Percentiles rank a stretch among this genome's conserved stretches.
Evolutionary conservation across 2,113 vertebrate genomes (phyloP).

Genomic region (Poeciliopsis occidentalis): DNA sequence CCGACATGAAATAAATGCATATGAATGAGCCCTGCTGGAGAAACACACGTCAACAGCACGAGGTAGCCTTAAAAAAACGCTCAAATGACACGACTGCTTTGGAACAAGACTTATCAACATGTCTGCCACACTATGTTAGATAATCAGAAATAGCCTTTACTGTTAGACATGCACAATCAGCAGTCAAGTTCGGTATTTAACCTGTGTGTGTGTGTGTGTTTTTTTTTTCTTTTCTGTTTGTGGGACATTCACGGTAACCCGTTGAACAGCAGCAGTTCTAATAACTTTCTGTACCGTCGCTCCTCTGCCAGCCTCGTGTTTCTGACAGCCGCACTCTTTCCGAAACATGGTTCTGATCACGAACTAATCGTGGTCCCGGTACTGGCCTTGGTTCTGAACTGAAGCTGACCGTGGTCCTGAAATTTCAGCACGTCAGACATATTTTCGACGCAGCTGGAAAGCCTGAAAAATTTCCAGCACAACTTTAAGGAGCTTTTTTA

Average conservation of each 20-base stretch:
- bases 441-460: neutral
- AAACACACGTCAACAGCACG: neutral
- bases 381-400: neutral
- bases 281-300: neutral
- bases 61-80: neutral
- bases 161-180: no score
- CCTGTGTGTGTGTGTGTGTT: no score
- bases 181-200: no score
- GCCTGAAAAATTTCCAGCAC: neutral
- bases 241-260: neutral
- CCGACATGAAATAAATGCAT: slow-evolving; percentile 10
- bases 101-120: neutral
- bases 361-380: neutral
- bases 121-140: neutral
- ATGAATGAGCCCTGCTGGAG: neutral
- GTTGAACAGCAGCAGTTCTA: neutral
- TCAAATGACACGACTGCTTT: neutral
- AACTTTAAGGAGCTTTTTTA: neutral
- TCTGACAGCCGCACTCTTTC: no score
- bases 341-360: no score
- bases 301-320: neutral
- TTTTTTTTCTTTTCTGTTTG: no score
- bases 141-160: neutral
- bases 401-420: neutral
- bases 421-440: neutral